Evolutionary conservation across 2,888 invertebrate species (phyloP).

Genomic region (Arctia plantaginis): DNA sequence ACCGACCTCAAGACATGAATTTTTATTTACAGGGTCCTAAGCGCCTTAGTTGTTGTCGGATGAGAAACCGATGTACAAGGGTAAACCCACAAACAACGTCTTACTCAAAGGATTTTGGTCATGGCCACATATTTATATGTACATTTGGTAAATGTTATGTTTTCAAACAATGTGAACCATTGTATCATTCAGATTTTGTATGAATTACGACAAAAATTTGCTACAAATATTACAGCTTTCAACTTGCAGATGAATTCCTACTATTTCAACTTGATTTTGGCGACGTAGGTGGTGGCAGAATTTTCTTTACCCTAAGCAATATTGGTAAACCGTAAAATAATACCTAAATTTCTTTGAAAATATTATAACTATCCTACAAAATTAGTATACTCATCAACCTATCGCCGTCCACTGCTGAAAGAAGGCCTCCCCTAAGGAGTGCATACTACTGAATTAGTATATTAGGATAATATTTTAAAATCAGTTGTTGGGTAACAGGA

Average conservation of each 20-base stretch:
- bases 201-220: neutral
- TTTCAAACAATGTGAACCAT: neutral
- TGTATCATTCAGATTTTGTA: neutral
- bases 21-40: neutral
- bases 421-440: too few species aligned
- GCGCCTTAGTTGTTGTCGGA: conserved; percentile 4
- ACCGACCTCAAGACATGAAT: neutral
- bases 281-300: too few species aligned
- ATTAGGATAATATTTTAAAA: neutral
- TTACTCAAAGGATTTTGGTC: conserved; percentile 7
- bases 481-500: neutral
- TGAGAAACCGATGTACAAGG: conserved; percentile 1
- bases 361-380: neutral
- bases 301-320: too few species aligned
- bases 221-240: neutral
- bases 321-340: neutral
- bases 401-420: too few species aligned
- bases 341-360: neutral
- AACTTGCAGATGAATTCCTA: neutral
- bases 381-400: too few species aligned
- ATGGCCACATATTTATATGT: neutral
- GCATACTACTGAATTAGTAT: too few species aligned
- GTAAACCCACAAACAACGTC: conserved; percentile 1
- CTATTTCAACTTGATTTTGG: neutral
- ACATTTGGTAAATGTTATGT: neutral